Conservation (phyloP, 2,888 invertebrate species). For the Ariolimax columbianus region DNA sequence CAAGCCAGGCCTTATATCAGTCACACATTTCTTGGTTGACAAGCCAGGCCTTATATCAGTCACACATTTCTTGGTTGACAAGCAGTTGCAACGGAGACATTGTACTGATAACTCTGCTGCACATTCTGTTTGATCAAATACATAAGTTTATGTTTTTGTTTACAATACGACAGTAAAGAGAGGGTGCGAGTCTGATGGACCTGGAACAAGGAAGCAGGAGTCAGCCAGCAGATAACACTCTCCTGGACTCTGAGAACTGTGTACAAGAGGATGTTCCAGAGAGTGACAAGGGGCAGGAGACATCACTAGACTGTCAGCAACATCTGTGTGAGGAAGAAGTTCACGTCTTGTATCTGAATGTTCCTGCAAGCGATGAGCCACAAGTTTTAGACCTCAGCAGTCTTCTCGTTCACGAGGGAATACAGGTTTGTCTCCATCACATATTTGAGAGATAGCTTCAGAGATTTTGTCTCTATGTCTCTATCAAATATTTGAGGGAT, state of each 20-base stretch:
- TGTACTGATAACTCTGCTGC: no score
- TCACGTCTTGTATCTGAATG: constrained; percentile 46
- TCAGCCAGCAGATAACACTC: background rate
- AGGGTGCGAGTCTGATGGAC: background rate
- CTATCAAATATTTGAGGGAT: no score
- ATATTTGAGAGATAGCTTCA: background rate
- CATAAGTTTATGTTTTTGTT: no score
- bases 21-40: no score
- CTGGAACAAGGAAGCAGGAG: background rate
- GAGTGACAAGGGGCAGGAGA: background rate
- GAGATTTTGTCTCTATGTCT: no score
- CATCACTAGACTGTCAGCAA: background rate
- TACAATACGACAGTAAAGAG: background rate
- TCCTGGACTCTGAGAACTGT: background rate
- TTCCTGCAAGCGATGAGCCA: constrained; percentile 40
- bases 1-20: no score
- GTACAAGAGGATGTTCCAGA: background rate
- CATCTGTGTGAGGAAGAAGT: constrained; percentile 29
- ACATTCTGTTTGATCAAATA: no score
- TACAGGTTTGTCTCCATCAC: constrained; percentile 36
- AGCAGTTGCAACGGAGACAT: no score
- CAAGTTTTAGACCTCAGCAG: constrained; percentile 45
- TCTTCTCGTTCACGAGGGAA: constrained; percentile 43
- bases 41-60: no score
- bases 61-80: no score